Base-by-base conservation (phyloP, 1,140 invertebrate genomes). In the Ceratina australensis region DNA sequence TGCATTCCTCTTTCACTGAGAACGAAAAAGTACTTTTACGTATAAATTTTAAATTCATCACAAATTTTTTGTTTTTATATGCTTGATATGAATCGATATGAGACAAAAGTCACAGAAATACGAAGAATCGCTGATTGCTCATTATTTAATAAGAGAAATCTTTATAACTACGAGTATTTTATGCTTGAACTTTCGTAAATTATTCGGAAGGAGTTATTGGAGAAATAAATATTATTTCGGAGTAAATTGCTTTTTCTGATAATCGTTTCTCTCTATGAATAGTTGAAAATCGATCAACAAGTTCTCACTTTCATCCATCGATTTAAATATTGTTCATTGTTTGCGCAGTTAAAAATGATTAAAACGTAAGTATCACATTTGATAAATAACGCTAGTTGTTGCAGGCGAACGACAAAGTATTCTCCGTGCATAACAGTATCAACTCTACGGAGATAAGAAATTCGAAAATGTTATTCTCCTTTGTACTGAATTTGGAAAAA, bases 331-430 rank as follows among this genome's bases (percentile, higher is more conserved):
- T 24, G 42, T 68, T 59, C 50, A 26, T 42, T 42, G 33, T 42
- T 5, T 42, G 64, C 33, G 66, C 56, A 42, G 18, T 68, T 24
- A 50, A 79, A 18, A 50, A 79, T 66, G 33, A 76, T 28, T 24
- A 47, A 28, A 88, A 89, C 71, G 80, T 86, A 88, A 88, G 79
- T 89, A 89, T 89, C 88, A 89, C 88, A 90, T 86, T 85, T 78
- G 81, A 78, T 78, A 77, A 82, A 82, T 88, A 54, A 79, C 63
- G 72, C 72, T 85, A 85, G 67, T 77, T 59, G 49, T n/a, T 63
- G 49, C 28, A 33, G 47, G 42, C 61, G 60, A 63, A 26, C 28
- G 20, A 57, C 49, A 57, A 52, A 76, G 12, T 28, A 49, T 47
- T 50, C 12, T 33, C 4, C 24, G 54, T 59, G n/a, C 26, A 57